phyloP scores from a whole-genome alignment of 1,140 invertebrate genomes.

The Apolygus lucorum region DNA sequence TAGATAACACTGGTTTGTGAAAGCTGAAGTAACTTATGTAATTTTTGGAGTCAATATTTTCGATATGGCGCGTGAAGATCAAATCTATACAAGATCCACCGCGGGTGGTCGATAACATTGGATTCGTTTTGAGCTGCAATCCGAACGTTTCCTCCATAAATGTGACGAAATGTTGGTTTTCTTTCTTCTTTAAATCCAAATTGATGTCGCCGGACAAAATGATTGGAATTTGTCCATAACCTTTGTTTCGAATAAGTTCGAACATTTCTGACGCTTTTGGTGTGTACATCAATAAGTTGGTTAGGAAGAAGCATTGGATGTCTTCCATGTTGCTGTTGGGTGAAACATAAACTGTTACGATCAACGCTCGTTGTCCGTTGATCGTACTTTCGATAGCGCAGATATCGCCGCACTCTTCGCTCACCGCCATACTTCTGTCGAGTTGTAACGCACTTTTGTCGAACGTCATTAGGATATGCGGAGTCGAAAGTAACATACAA shows the following conservation, averaged over 20 bases:
- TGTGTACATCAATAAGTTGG: neutral
- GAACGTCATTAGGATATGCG: neutral
- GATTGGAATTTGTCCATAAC: neutral
- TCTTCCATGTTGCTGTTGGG: neutral
- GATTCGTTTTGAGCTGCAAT: neutral
- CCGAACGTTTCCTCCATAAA: constrained; percentile 2
- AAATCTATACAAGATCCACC: constrained; percentile 2
- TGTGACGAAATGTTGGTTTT: neutral
- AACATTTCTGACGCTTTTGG: neutral
- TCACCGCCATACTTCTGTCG: neutral
- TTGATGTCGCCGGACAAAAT: neutral
- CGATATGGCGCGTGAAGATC: neutral
- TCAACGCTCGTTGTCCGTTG: neutral
- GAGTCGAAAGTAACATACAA: neutral
- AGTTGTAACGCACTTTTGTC: neutral
- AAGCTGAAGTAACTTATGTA: neutral
- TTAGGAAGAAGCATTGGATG: neutral
- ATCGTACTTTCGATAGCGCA: neutral
- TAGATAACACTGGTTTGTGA: constrained; percentile 3
- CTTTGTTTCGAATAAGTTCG: neutral
- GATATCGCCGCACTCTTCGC: neutral
- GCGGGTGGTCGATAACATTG: neutral
- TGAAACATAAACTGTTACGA: neutral
- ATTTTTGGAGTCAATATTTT: neutral
- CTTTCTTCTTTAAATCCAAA: neutral